Conservation (phyloP, 2,888 invertebrate genomes). For the Dichetophora obliterata region DNA sequence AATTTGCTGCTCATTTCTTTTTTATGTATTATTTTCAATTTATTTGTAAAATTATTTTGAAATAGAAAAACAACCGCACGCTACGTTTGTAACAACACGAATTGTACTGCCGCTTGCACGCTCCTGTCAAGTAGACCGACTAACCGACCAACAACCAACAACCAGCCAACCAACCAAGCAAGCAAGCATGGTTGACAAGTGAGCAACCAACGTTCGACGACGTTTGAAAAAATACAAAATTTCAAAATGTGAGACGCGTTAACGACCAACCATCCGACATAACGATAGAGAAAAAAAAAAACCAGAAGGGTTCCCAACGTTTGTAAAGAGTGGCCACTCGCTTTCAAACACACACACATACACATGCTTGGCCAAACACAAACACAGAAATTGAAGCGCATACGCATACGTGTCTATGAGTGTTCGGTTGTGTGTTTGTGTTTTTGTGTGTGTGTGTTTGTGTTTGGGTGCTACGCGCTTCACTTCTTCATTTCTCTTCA, state of each 20-base stretch:
- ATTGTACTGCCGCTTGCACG: conserved; percentile 1
- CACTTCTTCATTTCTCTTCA: conserved; percentile 2
- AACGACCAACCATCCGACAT: neutral
- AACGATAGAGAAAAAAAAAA: neutral
- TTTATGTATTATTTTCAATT: neutral
- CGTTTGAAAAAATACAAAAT: conserved; percentile 15
- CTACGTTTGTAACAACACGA: conserved; percentile 21
- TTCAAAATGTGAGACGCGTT: conserved; percentile 19
- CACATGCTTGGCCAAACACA: neutral
- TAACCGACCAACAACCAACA: neutral
- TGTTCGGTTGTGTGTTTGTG: no score
- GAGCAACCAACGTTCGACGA: conserved; percentile 9
- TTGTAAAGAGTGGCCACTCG: neutral
- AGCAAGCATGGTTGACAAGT: conserved; percentile 4
- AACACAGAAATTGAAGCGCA: conserved; percentile 3
- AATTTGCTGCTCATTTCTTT: no score
- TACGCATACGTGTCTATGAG: neutral
- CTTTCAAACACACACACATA: conserved; percentile 11
- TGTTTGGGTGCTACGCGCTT: neutral
- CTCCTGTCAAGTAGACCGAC: conserved; percentile 5
- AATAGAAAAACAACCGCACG: neutral
- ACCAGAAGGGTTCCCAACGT: neutral
- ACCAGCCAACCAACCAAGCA: neutral
- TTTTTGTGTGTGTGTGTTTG: neutral
- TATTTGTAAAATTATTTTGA: neutral